These are phyloP conservation scores for Osedax frankpressi DNA, from an alignment of 2,888 invertebrate species.

Conservation along the genomic window DNA sequence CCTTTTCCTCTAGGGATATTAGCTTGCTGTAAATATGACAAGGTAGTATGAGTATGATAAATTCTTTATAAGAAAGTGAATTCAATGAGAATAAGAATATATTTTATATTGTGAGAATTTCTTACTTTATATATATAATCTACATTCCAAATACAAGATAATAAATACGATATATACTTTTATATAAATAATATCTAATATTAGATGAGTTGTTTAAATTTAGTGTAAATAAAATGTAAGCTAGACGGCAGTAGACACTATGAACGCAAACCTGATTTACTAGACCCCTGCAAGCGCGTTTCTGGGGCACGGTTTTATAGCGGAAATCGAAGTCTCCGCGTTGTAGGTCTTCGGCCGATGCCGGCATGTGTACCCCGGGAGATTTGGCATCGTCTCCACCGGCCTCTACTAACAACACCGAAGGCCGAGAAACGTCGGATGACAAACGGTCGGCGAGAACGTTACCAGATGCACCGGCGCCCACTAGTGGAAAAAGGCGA, in stretches of 20 bases:
- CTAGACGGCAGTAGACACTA: too few relatives aligned
- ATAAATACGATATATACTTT: too few relatives aligned
- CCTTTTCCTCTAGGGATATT: conserved; percentile 62
- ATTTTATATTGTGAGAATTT: too few relatives aligned
- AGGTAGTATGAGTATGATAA: neutral
- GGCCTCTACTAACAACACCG: conserved; percentile 38
- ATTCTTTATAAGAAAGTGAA: too few relatives aligned
- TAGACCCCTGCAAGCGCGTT: conserved; percentile 30
- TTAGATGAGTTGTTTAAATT: too few relatives aligned
- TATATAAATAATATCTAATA: too few relatives aligned
- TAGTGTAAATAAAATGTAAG: too few relatives aligned
- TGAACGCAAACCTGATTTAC: conserved; percentile 19
- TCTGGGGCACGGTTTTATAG: conserved; percentile 34
- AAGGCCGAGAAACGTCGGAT: conserved; percentile 17
- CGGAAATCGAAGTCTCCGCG: conserved; percentile 33
- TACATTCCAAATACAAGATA: too few relatives aligned
- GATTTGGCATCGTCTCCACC: conserved; percentile 56
- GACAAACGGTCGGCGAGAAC: conserved; percentile 33
- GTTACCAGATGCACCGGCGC: conserved; percentile 29
- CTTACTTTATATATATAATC: too few relatives aligned
- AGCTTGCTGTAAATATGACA: conserved; percentile 52
- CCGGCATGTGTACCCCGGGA: conserved; percentile 62
- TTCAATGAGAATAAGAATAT: too few relatives aligned
- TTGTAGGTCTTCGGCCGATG: conserved; percentile 52
- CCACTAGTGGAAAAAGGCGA: too few relatives aligned